Evolutionary conservation across 2,113 vertebrate genomes (phyloP).

Genomic region (Cephalopterus ornatus): DNA sequence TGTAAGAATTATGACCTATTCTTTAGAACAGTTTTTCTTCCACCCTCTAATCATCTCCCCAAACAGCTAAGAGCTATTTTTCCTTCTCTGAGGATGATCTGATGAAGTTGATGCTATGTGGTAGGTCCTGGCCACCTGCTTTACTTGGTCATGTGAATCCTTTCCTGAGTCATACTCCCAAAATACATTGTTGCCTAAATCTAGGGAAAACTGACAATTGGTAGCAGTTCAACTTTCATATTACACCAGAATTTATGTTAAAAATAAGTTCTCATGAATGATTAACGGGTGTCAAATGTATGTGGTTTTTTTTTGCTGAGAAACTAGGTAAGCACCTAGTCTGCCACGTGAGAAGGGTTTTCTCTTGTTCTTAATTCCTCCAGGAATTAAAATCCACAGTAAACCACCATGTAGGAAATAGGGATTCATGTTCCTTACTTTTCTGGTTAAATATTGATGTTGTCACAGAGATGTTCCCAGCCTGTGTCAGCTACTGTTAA

Average conservation of each 20-base stretch:
- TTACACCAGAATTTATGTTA: not conserved
- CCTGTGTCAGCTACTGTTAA: not conserved
- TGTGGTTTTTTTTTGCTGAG: not conserved
- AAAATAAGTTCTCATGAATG: not conserved
- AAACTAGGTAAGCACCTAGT: not conserved
- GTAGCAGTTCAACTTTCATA: not conserved
- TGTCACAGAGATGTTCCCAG: not conserved
- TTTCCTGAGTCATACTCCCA: constrained; percentile 50
- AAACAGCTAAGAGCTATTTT: constrained; percentile 12
- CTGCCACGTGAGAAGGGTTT: not conserved
- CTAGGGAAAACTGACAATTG: not conserved
- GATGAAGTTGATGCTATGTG: not conserved
- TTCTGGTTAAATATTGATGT: not conserved
- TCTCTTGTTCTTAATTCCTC: not conserved
- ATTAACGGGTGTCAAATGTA: not conserved
- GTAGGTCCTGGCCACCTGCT: constrained; percentile 42
- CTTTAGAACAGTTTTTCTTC: not conserved
- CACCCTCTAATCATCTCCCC: not conserved
- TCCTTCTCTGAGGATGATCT: not conserved
- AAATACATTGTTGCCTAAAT: constrained; percentile 47
- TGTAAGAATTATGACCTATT: not conserved
- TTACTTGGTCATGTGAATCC: constrained; percentile 37
- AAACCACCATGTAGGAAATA: not conserved
- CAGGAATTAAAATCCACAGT: not conserved
- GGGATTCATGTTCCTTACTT: not conserved